Percentiles rank a stretch among this genome's conserved stretches.
These are phyloP conservation scores for Brienomyrus longianalis DNA, from an alignment of 2,113 vertebrate genomes.

Conservation along the genomic window DNA sequence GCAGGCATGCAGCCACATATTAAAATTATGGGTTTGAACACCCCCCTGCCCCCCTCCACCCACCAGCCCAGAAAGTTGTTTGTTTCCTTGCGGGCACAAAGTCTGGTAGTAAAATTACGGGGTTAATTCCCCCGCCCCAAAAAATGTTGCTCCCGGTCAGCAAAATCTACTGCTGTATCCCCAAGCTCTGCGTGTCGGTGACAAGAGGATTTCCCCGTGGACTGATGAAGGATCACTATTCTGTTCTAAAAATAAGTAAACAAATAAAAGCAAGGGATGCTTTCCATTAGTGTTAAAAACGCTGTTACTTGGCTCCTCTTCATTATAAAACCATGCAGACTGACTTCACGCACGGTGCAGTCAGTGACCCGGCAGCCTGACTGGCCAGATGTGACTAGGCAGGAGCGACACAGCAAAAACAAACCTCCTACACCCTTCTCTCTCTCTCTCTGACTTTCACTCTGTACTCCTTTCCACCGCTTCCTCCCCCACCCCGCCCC, in stretches of 20 bases:
- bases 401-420: not conserved
- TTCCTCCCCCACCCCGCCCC: not conserved
- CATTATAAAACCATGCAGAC: not conserved
- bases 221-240: not conserved
- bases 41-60: not conserved
- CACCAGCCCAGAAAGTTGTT: too few relatives aligned
- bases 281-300: constrained; percentile 1
- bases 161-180: not conserved
- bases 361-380: not conserved
- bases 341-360: not conserved
- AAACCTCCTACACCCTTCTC: not conserved
- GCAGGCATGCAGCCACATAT: too few relatives aligned
- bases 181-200: not conserved
- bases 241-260: not conserved
- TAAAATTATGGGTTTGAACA: too few relatives aligned
- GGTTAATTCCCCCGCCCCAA: too few relatives aligned
- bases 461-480: not conserved
- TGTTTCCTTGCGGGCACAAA: too few relatives aligned
- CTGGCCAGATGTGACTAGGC: not conserved
- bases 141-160: not conserved
- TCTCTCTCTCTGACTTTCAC: not conserved
- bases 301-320: constrained; percentile 3
- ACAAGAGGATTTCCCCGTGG: not conserved
- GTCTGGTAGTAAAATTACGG: not conserved
- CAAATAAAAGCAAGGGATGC: not conserved